Base-by-base conservation (phyloP, 1,140 invertebrate species). In the Zaprionus taronus region DNA sequence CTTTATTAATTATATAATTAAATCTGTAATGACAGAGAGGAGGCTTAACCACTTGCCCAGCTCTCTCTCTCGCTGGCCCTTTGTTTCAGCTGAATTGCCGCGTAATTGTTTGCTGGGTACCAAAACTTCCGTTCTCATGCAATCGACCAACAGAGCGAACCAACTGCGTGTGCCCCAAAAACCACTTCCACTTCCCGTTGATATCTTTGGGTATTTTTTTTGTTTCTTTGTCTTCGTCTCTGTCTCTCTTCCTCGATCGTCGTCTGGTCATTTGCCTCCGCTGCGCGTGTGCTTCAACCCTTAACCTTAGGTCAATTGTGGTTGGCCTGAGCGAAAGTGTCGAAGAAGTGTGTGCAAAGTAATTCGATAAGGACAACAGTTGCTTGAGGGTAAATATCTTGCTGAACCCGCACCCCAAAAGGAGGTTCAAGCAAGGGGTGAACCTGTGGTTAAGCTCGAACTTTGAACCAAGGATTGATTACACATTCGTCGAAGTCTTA, bases 1-100 rank as follows among this genome's bases (percentile, higher is more conserved):
- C 89, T 90, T 89, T 89, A 89, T 89, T 89, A 89, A 89, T 89
- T 89, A 89, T 89, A 89, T 90, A 90, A 89, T 89, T 89, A 89
- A 89, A 89, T 89, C 85, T 89, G 84, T 87, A 87, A 87, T 87
- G 72, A 73, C 81, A 81, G 85, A 61, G 68, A 65, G 47, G 47
- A 65, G 47, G 47, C 68, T 66, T 38, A 69, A 72, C 69, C 69
- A 63, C 69, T 77, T 72, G 63, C 26, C n/a, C 41, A 28, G 56
- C n/a, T 51, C 41, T 38, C 55, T 36, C 17, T 41, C 15, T 31
- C 53, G 49, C 53, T 64, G 22, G 47, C 58, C 65, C 60, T 67
- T 72, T 79, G 76, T 83, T 64, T 79, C 70, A 80, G 63, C 72
- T 47, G 41, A 47, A 47, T 47, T 47, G 62, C 34, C 83, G 80